Base-by-base conservation (phyloP, 2,888 invertebrate genomes). In the Phyllotreta striolata region DNA sequence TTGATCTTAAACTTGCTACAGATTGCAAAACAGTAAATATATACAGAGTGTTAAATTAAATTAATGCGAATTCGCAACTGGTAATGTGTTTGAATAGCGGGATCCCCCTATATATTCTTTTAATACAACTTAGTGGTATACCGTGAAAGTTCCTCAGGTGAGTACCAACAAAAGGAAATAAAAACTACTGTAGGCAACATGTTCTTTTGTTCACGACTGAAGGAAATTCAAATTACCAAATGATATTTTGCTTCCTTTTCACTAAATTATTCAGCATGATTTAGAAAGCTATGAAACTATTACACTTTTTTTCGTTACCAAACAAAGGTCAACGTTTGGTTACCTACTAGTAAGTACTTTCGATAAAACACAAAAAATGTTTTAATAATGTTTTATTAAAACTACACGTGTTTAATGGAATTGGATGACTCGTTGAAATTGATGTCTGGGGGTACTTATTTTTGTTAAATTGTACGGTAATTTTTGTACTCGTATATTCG, bases 171-270 rank as follows among this genome's bases (percentile, higher is more conserved):
- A 70, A 71, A 64, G 64, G 41, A 62, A 66, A 66, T 59, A 66
- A 62, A n/a, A 63, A 66, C 49, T 63, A 63, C 56, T 62, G 63
- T 67, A 68, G 60, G 66, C 67, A 67, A 58, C 67, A 65, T 69
- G 67, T 71, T 72, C 71, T 70, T 73, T 73, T 73, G 71, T 73
- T 69, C 62, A 62, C 61, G 70, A 68, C 64, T 65, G 64, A 62
- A 68, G 68, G 69, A 73, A 70, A 69, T 69, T 66, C 61, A 66
- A 71, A 71, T 71, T 72, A 64, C 67, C 66, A 66, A 64, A 72
- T 67, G 66, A 64, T 66, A 66, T 66, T 71, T 68, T 65, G 68
- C 70, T 66, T 70, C 67, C 70, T 70, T 71, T 72, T 67, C 69
- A 62, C 68, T 68, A 68, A 71, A 71, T 69, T 64, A 67, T 71